Conservation (phyloP, 2,797 vertebrate genomes). For the Molothrus ater region DNA sequence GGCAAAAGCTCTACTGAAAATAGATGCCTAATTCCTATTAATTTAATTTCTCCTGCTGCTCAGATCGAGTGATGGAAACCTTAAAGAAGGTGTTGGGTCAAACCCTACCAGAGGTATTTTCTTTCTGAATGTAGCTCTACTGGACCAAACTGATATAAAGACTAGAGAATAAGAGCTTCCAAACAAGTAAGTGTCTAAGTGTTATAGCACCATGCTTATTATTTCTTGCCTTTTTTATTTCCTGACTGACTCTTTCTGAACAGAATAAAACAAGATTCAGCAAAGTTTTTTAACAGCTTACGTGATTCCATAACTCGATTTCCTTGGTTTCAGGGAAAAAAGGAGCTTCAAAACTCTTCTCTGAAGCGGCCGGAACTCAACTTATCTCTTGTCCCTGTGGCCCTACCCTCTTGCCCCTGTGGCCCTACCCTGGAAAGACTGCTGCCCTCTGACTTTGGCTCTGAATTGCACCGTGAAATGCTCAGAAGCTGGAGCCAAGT, state of each 20-base stretch:
- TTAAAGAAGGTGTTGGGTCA: neutral
- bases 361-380: neutral
- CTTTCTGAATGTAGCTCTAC: neutral
- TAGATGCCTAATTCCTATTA: neutral
- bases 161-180: neutral
- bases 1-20: neutral
- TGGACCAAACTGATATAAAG: neutral
- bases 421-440: neutral
- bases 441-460: neutral
- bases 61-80: neutral
- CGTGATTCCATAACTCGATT: neutral
- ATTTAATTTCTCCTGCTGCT: neutral
- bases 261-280: neutral
- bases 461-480: neutral
- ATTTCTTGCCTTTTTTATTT: neutral
- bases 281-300: neutral
- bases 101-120: neutral
- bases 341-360: neutral
- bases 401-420: neutral
- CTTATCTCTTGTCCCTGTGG: neutral
- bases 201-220: neutral
- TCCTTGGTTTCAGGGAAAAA: neutral
- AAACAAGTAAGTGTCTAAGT: neutral
- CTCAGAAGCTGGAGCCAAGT: neutral
- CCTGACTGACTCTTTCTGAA: neutral